Evolutionary conservation across 2,888 invertebrate genomes (phyloP).

Genomic region (Thalpophila matura): DNA sequence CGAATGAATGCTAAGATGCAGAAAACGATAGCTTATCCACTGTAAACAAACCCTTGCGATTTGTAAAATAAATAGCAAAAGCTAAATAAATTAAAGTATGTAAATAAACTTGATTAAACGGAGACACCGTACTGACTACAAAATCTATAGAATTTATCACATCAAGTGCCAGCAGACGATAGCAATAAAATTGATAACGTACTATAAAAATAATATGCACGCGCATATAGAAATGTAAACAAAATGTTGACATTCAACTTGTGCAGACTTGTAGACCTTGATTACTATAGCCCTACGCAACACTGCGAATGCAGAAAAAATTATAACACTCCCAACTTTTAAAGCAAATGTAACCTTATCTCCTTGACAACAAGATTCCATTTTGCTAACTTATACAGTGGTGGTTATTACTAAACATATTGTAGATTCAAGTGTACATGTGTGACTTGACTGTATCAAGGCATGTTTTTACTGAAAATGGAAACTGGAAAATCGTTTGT

Average conservation of each 20-base stretch:
- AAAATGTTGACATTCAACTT: constrained; percentile 87
- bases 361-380: constrained; percentile 29
- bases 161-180: constrained; percentile 39
- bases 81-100: constrained; percentile 9
- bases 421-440: constrained; percentile 57
- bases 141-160: constrained; percentile 40
- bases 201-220: constrained; percentile 43
- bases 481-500: constrained; percentile 86
- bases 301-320: constrained; percentile 59
- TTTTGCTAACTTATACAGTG: constrained; percentile 30
- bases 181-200: constrained; percentile 48
- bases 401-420: constrained; percentile 52
- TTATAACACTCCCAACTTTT: constrained; percentile 46
- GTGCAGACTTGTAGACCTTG: constrained; percentile 85
- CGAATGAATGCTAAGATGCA: constrained; percentile 15
- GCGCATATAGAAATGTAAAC: constrained; percentile 79
- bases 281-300: constrained; percentile 76
- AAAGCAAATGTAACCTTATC: constrained; percentile 63
- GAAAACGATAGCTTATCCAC: constrained; percentile 7
- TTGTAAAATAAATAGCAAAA: constrained; percentile 5
- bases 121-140: constrained; percentile 16
- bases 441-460: constrained; percentile 73
- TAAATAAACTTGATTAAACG: constrained; percentile 43
- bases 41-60: neutral
- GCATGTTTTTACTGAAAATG: constrained; percentile 89